Evolutionary conservation across 1,140 invertebrate species (phyloP).

Genomic region (Polypedilum pembai): DNA sequence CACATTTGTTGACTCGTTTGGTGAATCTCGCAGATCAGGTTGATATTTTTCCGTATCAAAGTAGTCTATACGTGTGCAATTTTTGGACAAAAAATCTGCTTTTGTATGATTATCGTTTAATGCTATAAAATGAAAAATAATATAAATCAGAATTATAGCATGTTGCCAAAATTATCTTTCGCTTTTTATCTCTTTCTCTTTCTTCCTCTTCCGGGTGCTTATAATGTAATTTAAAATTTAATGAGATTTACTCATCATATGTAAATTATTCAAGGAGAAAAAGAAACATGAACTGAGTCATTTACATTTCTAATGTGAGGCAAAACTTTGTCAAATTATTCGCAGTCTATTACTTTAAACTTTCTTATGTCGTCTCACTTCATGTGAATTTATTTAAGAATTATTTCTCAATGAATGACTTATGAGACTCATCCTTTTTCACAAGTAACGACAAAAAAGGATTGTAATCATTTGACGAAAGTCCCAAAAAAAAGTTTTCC

Average conservation of each 20-base stretch:
- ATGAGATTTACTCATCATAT: not conserved
- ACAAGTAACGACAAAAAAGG: not conserved
- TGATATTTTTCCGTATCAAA: slow-evolving; percentile 76
- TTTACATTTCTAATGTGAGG: slow-evolving; percentile 11
- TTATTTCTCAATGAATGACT: not conserved
- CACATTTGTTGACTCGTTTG: slow-evolving; percentile 76
- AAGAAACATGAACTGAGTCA: not conserved
- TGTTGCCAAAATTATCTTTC: too few relatives aligned
- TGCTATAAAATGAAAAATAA: not conserved
- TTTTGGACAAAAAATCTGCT: slow-evolving; percentile 30
- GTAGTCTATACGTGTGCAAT: slow-evolving; percentile 76
- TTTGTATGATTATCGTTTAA: slow-evolving; percentile 9
- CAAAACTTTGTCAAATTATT: not conserved
- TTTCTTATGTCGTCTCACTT: not conserved
- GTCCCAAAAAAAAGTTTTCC: not conserved
- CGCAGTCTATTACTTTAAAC: too few relatives aligned
- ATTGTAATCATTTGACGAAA: not conserved
- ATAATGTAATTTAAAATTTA: not conserved
- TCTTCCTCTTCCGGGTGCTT: not conserved
- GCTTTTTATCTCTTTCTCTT: not conserved
- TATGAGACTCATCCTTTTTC: not conserved
- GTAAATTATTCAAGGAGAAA: not conserved
- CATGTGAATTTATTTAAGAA: not conserved
- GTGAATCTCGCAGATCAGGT: slow-evolving; percentile 77
- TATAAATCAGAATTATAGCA: too few relatives aligned